Percentiles rank a stretch among this genome's conserved stretches.
Conservation (phyloP, 1,140 invertebrate species). For the Bombus ignitus region DNA sequence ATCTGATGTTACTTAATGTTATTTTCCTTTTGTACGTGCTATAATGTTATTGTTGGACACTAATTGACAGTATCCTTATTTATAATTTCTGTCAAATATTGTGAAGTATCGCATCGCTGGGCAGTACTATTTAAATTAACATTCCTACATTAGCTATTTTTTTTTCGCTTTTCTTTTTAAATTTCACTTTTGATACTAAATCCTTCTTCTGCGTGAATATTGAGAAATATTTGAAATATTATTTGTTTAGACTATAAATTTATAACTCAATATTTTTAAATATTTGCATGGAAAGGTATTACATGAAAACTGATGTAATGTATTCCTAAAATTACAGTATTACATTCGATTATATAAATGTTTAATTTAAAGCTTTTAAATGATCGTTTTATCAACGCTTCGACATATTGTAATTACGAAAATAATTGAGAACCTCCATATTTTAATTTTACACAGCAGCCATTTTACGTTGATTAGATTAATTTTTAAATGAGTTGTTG, state of each 20-base stretch:
- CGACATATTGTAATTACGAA: constrained; percentile 7
- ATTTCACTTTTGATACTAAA: background rate
- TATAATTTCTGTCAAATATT: background rate
- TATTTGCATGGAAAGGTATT: background rate
- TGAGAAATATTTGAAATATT: background rate
- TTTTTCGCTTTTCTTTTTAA: constrained; percentile 1
- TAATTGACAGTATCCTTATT: background rate
- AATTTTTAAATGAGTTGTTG: constrained; percentile 25
- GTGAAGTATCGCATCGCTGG: background rate
- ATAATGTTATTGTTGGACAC: too few relatives aligned
- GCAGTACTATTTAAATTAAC: background rate
- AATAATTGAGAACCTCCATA: background rate
- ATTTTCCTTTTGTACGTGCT: background rate
- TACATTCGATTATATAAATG: background rate
- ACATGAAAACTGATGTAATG: background rate
- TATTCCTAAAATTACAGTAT: constrained; percentile 38
- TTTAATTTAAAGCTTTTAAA: background rate
- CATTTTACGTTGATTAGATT: background rate
- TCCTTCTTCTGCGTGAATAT: background rate
- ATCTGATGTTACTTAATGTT: background rate
- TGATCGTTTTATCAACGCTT: constrained; percentile 36
- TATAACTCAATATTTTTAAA: background rate
- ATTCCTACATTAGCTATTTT: constrained; percentile 4
- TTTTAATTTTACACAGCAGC: constrained; percentile 17
- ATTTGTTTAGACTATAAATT: background rate